Percentiles rank a stretch among this genome's conserved stretches.
phyloP scores from a whole-genome alignment of 2,888 invertebrate genomes.

The Chrysodeixis includens region DNA sequence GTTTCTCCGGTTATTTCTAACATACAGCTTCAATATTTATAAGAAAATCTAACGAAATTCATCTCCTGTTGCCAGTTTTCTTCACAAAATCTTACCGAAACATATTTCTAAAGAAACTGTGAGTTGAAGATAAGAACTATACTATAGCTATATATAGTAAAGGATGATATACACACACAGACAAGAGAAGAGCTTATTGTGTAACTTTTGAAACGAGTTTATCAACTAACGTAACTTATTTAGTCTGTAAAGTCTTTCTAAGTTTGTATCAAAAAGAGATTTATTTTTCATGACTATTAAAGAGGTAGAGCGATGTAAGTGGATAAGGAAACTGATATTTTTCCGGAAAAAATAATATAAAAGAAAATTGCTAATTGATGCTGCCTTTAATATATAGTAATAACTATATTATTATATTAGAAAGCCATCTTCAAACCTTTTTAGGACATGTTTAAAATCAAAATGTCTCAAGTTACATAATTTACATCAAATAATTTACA shows the following conservation, averaged over 20 bases:
- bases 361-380: too few species aligned
- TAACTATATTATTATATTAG: too few species aligned
- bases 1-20: not conserved
- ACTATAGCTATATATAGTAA: not conserved
- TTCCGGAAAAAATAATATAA: too few species aligned
- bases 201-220: not conserved
- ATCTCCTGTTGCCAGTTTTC: not conserved
- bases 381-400: too few species aligned
- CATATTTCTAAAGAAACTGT: constrained; percentile 11
- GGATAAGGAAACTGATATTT: too few species aligned
- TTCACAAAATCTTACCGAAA: constrained; percentile 8
- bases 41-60: not conserved
- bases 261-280: not conserved
- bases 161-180: not conserved
- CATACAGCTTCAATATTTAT: not conserved
- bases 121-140: constrained; percentile 1
- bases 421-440: too few species aligned
- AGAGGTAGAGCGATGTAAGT: not conserved
- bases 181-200: not conserved
- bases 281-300: not conserved
- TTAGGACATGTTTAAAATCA: too few species aligned
- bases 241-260: not conserved
- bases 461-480: too few species aligned
- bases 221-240: not conserved
- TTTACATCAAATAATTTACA: too few species aligned